Evolutionary conservation across 2,888 invertebrate species (phyloP).

Genomic region (Pterobdella sp.): DNA sequence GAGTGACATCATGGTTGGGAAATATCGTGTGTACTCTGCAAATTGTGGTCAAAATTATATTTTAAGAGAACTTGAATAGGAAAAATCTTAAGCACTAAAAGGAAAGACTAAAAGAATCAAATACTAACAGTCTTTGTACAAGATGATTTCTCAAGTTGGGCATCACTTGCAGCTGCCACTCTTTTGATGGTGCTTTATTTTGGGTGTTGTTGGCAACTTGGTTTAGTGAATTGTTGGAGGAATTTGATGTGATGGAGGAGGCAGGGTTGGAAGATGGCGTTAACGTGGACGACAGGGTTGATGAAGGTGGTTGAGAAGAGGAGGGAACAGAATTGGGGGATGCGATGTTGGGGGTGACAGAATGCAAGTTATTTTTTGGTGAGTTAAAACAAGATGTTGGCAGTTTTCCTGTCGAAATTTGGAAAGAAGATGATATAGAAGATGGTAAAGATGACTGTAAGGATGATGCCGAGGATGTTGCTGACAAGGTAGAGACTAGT

Average conservation of each 20-base stretch:
- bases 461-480: slow-evolving; percentile 8
- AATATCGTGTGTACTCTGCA: slow-evolving; percentile 91
- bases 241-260: background rate
- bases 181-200: slow-evolving; percentile 57
- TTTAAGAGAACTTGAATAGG: background rate
- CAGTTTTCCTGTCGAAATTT: slow-evolving; percentile 4
- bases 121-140: slow-evolving; percentile 83
- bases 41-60: background rate
- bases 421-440: background rate
- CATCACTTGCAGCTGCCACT: slow-evolving; percentile 89
- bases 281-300: background rate
- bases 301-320: slow-evolving; percentile 5
- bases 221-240: background rate
- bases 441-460: background rate
- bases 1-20: slow-evolving; percentile 91
- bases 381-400: slow-evolving; percentile 14
- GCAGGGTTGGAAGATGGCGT: background rate
- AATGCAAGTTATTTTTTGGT: background rate
- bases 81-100: background rate
- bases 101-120: background rate
- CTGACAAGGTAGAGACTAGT: slow-evolving; percentile 24
- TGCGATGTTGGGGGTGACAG: slow-evolving; percentile 6
- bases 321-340: slow-evolving; percentile 16
- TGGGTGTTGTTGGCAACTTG: background rate
- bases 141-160: slow-evolving; percentile 95